phyloP scores from a whole-genome alignment of 2,113 vertebrate species.

The Lipotes vexillifer region DNA sequence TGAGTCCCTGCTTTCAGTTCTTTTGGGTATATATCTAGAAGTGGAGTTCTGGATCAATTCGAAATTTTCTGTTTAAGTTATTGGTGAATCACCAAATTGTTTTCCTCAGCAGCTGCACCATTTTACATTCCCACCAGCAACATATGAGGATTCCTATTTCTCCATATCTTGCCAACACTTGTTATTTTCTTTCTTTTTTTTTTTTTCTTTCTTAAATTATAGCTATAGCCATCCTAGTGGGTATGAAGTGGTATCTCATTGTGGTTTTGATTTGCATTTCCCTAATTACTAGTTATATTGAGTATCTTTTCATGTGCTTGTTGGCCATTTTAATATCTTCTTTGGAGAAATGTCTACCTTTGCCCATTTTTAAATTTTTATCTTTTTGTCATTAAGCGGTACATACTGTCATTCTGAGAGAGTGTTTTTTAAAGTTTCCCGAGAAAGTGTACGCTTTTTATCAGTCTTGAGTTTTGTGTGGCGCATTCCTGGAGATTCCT shows the following conservation, averaged over 20 bases:
- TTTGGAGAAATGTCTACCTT: background rate
- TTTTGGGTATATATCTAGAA: background rate
- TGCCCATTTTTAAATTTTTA: background rate
- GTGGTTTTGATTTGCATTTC: background rate
- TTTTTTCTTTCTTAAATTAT: background rate
- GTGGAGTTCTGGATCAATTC: background rate
- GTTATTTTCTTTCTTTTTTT: background rate
- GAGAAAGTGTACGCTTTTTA: background rate
- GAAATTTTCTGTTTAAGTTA: background rate
- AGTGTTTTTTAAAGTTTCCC: background rate
- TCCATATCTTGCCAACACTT: background rate
- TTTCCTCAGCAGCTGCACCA: background rate
- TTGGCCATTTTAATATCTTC: background rate
- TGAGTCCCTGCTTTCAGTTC: background rate
- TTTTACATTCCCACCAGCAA: background rate
- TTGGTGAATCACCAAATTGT: background rate
- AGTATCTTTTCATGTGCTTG: background rate
- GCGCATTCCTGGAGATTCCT: background rate
- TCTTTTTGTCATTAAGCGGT: background rate
- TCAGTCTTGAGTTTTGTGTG: background rate
- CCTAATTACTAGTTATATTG: background rate
- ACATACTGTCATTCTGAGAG: background rate
- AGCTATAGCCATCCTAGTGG: background rate
- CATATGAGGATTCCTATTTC: background rate
- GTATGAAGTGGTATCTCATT: background rate